Base-by-base conservation (phyloP, 2,888 invertebrate species). In the Thyatira batis region DNA sequence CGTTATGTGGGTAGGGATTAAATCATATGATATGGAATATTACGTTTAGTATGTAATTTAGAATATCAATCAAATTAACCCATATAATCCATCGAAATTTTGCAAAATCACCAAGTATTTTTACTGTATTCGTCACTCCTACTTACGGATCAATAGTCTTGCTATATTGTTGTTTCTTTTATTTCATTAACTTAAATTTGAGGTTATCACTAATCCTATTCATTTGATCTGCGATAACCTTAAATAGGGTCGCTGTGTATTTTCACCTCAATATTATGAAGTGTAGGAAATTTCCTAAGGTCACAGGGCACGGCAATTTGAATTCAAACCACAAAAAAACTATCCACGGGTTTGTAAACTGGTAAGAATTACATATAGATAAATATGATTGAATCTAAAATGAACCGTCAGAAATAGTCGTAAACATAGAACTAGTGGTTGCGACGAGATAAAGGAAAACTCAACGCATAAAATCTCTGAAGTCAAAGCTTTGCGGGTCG, bases 381-480 rank as follows among this genome's bases (percentile, higher is more conserved):
- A 8, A 17, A 39, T 39, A 39, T 17, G 17, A 39, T 39, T 6
- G 8, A 39, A 39, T 39, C 39, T 39, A 17, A 39, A 39, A 17
- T 39, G 39, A 39, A 39, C 11, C 39, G 39, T 6, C 39, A 39
- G 39, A 39, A 39, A 17, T 39, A 2, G 39, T 33, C 3, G 33
- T 17, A 17, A 39, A 39, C 39, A 69, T 61, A 63, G 60, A 49
- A 52, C 50, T 51, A 39, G 56, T 53, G 53, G 50, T 54, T 51
- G 67, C 56, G 58, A 56, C 46, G 45, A 54, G 54, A 70, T 70
- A 59, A 61, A 70, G 55, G 52, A 17, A 56, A 48, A 21, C 33
- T 33, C 23, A 5, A 46, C 5, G 49, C 56, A 61, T 69, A 67
- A 69, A 69, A 61, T 44, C 50, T 43, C 50, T 39, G 30, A 49